These are phyloP conservation scores for Harlomillsia oculata DNA, from an alignment of 1,140 invertebrate genomes.

Conservation along the genomic window DNA sequence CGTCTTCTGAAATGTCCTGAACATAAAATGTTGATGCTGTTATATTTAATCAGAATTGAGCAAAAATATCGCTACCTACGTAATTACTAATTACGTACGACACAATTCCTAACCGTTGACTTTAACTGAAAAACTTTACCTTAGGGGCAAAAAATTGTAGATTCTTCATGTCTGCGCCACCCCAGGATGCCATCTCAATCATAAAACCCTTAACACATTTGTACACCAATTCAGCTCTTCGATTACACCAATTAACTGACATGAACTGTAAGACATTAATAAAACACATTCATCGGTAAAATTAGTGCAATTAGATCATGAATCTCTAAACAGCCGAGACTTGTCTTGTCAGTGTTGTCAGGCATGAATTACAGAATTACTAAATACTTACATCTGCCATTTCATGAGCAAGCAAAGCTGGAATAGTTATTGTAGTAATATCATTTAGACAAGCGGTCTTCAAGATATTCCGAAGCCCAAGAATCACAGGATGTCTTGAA, in stretches of 20 bases:
- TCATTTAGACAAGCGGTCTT: slow-evolving; percentile 88
- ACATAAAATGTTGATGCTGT: too few relatives aligned
- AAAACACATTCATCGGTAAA: not conserved
- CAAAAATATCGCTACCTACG: slow-evolving; percentile 41
- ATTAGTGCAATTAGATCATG: not conserved
- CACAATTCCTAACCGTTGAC: not conserved
- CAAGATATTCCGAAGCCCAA: slow-evolving; percentile 87
- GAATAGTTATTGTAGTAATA: slow-evolving; percentile 84
- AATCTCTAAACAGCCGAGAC: too few relatives aligned
- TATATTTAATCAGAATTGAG: too few relatives aligned
- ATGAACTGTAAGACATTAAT: slow-evolving; percentile 59
- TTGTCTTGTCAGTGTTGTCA: too few relatives aligned
- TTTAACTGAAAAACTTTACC: too few relatives aligned
- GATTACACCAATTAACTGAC: slow-evolving; percentile 91
- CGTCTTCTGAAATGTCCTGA: slow-evolving; percentile 72
- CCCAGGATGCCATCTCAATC: slow-evolving; percentile 92
- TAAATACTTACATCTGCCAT: slow-evolving; percentile 70
- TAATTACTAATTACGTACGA: not conserved
- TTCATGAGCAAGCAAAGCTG: slow-evolving; percentile 81
- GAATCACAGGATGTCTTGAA: slow-evolving; percentile 88
- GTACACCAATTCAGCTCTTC: slow-evolving; percentile 88
- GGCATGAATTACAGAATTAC: not conserved
- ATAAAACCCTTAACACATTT: slow-evolving; percentile 99
- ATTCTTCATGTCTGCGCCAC: slow-evolving; percentile 79
- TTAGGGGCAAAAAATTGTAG: slow-evolving; percentile 72